Percentiles rank a stretch among this genome's conserved stretches.
Evolutionary conservation across 2,113 vertebrate species (phyloP).

Genomic region (Rhynchomys soricoides): DNA sequence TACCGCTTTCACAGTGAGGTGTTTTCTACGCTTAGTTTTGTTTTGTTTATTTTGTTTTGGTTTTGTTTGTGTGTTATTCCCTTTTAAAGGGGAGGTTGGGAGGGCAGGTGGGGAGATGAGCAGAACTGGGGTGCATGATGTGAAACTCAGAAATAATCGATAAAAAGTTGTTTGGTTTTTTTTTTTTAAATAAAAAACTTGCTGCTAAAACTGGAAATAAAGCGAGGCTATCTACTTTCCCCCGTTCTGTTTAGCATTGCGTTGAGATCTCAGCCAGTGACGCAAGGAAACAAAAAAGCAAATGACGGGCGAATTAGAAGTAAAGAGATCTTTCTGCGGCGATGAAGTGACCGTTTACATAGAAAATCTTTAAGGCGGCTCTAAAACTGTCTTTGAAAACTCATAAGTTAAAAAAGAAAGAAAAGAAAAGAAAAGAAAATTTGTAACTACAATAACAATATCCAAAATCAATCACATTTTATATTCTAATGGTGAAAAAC

Average conservation of each 20-base stretch:
- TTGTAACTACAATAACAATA: background rate
- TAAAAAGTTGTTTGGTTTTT: too few relatives aligned
- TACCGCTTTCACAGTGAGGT: background rate
- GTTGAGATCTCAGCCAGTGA: background rate
- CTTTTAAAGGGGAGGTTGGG: background rate
- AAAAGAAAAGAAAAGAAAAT: background rate
- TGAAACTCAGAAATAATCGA: background rate
- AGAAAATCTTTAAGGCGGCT: constrained; percentile 32
- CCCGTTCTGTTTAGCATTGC: background rate
- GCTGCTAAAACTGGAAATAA: background rate
- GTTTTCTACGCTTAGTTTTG: background rate
- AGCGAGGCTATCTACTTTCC: background rate
- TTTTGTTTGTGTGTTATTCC: background rate
- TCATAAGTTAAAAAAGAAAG: background rate
- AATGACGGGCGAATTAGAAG: background rate
- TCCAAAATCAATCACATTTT: constrained; percentile 58
- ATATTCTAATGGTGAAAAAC: constrained; percentile 35
- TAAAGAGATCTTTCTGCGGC: background rate
- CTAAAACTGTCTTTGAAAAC: constrained; percentile 19
- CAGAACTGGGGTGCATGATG: background rate
- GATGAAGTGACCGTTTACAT: background rate
- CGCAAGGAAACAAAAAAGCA: background rate
- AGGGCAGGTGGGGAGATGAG: background rate
- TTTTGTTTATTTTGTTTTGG: background rate
- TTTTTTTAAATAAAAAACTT: background rate